Base-by-base conservation (phyloP, 2,113 vertebrate species). In the Gymnorhina tibicen region DNA sequence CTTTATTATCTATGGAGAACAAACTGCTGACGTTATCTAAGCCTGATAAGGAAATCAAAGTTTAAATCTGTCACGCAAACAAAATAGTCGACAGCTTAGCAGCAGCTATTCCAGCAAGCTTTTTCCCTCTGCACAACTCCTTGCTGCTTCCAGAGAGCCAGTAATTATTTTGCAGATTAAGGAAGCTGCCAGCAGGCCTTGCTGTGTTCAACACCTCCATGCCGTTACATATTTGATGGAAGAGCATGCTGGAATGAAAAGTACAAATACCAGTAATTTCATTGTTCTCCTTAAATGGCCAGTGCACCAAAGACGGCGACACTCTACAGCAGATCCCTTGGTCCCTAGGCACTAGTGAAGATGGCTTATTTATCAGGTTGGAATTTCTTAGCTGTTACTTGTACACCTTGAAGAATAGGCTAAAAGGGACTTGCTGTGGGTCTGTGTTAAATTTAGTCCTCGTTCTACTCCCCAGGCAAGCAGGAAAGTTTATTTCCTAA, bases 111-210 rank as follows among this genome's bases (percentile, higher is more conserved):
- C 46, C 55, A 87, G 47, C 0, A 0, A 89, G 85, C 22, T 88
- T 69, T 50, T 58, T 46, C 15, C 33, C 32, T 55, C 75, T 56
- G 47, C 3, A 1, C 67, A 89, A 66, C 35, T 80, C 52, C 30
- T 62, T n/a, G 59, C 70, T 84, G 55, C 85, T 91, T 83, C 67
- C 49, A 80, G 50, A 89, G 39, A 69, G 21, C 11, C 62, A 62
- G 58, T 32, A 94, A 94, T 85, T 93, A 76, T 78, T 92, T 20
- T 52, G 64, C 85, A 87, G 74, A 87, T 88, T 74, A 89, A 88
- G 58, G 63, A 44, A 83, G 82, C 78, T 91, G 59, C 63, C 82
- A 88, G 68, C 47, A 86, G 59, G 55, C 87, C 67, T 93, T 91
- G 70, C 64, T 84, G 64, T 27, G 47, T 44, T 90, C 82, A 85